phyloP scores from a whole-genome alignment of 2,888 invertebrate genomes.

The Podotricha telesiphe region DNA sequence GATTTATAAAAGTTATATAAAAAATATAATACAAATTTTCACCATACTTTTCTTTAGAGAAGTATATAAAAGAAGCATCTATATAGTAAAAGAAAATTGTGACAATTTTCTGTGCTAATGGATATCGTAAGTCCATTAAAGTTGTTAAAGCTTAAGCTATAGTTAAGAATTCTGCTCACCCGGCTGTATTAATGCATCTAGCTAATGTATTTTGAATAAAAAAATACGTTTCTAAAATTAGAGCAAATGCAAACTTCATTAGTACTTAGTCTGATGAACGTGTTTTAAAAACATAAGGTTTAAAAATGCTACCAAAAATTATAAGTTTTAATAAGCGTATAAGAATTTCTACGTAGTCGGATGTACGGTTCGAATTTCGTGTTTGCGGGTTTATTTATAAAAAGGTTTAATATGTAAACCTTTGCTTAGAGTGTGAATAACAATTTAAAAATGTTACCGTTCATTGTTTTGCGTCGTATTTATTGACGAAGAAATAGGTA shows the following conservation, averaged over 20 bases:
- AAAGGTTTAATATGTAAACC: too few species aligned
- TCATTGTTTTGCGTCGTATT: too few species aligned
- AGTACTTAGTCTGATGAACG: too few species aligned
- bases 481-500: too few species aligned
- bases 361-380: too few species aligned
- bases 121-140: slow-evolving; percentile 30
- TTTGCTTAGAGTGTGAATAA: too few species aligned
- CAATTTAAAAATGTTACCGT: too few species aligned
- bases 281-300: too few species aligned
- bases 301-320: too few species aligned
- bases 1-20: neutral
- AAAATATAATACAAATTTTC: neutral
- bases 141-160: slow-evolving; percentile 21
- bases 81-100: slow-evolving; percentile 11
- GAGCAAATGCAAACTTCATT: neutral
- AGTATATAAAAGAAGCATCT: neutral
- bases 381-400: too few species aligned
- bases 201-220: slow-evolving; percentile 1
- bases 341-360: too few species aligned
- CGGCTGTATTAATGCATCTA: slow-evolving; percentile 15
- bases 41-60: neutral
- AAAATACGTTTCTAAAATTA: neutral
- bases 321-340: too few species aligned
- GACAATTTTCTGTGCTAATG: slow-evolving; percentile 30
- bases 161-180: slow-evolving; percentile 21